Evolutionary conservation across 2,113 vertebrate species (phyloP).

Genomic region (Tringa solitaria): DNA sequence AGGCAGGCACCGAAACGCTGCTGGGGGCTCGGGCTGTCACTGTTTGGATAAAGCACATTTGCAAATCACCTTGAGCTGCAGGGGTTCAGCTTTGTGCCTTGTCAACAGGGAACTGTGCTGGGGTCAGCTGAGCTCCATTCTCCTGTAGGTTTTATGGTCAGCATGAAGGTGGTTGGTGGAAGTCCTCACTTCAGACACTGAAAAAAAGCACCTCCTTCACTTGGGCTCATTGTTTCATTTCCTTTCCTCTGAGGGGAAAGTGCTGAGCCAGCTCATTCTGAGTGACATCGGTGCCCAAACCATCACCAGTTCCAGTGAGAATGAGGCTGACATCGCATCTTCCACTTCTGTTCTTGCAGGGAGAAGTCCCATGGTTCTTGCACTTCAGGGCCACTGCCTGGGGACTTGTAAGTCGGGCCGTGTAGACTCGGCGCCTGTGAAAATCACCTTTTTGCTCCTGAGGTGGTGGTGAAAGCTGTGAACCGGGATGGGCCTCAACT

Average conservation of each 20-base stretch:
- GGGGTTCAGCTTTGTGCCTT: neutral
- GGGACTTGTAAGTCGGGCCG: neutral
- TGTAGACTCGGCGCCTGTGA: neutral
- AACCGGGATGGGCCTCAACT: neutral
- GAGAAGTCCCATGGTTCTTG: neutral
- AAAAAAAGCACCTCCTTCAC: neutral
- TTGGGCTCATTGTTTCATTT: constrained; percentile 3
- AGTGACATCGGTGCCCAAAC: neutral
- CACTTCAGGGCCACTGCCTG: neutral
- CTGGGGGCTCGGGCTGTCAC: neutral
- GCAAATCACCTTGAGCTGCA: neutral
- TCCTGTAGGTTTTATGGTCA: neutral
- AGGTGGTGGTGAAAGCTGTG: neutral
- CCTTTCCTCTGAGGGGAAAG: neutral
- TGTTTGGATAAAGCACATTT: neutral
- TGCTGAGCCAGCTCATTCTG: neutral
- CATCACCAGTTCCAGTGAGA: neutral
- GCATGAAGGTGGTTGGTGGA: neutral
- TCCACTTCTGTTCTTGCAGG: neutral
- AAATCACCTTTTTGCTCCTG: neutral
- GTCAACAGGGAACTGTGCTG: neutral
- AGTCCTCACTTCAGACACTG: neutral
- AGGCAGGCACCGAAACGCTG: neutral
- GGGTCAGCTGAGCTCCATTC: neutral
- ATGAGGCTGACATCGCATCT: neutral